Evolutionary conservation across 2,113 vertebrate genomes (phyloP).

Genomic region (Albula goreensis): DNA sequence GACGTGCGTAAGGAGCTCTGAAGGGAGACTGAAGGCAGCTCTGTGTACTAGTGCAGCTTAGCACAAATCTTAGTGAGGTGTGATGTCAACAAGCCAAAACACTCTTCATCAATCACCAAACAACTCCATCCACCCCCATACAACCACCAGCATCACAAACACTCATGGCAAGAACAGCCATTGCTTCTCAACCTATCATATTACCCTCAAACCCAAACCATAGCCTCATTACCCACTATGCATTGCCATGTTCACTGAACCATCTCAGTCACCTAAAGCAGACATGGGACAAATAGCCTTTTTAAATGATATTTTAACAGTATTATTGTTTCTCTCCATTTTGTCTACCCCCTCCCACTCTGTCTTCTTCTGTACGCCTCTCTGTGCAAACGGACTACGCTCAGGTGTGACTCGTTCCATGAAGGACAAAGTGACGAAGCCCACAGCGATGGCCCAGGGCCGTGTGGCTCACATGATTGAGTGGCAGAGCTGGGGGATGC

Average conservation of each 20-base stretch:
- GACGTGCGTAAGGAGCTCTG: background rate
- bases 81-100: conserved; percentile 60
- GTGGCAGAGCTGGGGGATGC: conserved; percentile 95
- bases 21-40: background rate
- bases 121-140: conserved; percentile 57
- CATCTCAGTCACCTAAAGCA: background rate
- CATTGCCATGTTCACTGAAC: conserved; percentile 1
- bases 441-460: conserved; percentile 92
- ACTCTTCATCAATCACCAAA: conserved; percentile 59
- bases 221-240: conserved; percentile 18
- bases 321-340: background rate
- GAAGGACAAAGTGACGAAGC: conserved; percentile 98
- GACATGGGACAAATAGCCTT: background rate
- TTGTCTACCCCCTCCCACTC: conserved; percentile 25
- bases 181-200: conserved; percentile 4
- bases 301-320: background rate
- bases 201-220: background rate
- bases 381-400: background rate
- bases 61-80: conserved; percentile 48
- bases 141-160: conserved; percentile 54
- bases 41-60: conserved; percentile 44
- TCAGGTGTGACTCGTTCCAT: conserved; percentile 87
- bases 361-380: conserved; percentile 5
- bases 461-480: conserved; percentile 98
- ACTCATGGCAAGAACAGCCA: conserved; percentile 51